Evolutionary conservation across 1,140 invertebrate species (phyloP).

Genomic region (Tyrophagus putrescentiae): DNA sequence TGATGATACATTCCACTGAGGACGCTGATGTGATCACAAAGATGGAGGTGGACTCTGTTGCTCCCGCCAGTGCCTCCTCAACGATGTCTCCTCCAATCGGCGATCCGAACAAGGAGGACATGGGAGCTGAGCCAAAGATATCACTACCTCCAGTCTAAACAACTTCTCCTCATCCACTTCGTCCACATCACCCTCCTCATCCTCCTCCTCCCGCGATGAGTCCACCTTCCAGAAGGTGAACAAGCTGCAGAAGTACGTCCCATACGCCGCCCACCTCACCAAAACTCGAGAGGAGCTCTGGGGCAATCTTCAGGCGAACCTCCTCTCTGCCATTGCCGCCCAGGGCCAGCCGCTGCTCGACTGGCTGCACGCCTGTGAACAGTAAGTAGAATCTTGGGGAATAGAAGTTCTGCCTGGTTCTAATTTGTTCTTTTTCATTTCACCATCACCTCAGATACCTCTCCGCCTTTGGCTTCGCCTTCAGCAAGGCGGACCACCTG

Average conservation of each 20-base stretch:
- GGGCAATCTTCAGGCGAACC: background rate
- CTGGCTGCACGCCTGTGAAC: background rate
- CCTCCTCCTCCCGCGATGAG: too few relatives aligned
- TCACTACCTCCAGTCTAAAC: too few relatives aligned
- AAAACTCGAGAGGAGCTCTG: background rate
- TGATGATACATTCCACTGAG: too few relatives aligned
- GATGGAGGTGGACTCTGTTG: background rate
- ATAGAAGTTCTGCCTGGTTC: too few relatives aligned
- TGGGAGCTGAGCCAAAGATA: too few relatives aligned
- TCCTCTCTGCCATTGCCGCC: background rate
- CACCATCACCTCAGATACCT: constrained; percentile 42
- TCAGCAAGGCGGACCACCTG: constrained; percentile 76
- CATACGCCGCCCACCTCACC: background rate
- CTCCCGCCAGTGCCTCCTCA: background rate
- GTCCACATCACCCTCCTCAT: too few relatives aligned
- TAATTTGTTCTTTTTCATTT: background rate
- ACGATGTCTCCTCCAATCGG: background rate
- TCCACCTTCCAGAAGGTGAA: background rate
- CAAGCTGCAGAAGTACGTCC: background rate
- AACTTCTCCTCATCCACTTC: too few relatives aligned
- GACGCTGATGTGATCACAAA: too few relatives aligned
- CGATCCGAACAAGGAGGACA: background rate
- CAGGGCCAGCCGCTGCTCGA: background rate
- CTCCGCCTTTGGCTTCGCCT: constrained; percentile 62
- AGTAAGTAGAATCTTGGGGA: too few relatives aligned